Conservation (phyloP, 1,140 invertebrate genomes). For the Akabosia matsudoensis region DNA sequence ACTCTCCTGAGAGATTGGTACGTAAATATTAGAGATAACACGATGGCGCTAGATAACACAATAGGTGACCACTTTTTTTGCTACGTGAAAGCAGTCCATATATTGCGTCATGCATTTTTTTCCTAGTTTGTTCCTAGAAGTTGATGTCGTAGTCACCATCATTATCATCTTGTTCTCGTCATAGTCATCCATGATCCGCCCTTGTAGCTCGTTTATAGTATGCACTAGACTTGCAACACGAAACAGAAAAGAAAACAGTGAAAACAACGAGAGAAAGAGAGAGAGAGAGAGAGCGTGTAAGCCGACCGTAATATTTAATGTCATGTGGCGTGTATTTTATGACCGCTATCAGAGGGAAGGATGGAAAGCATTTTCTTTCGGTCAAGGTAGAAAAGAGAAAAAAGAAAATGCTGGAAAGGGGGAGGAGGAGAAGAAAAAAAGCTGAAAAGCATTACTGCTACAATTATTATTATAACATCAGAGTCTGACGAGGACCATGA, state of each 20-base stretch:
- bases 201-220: not conserved
- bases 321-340: constrained; percentile 19
- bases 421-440: not conserved
- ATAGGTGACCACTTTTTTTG: not conserved
- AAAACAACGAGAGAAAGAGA: not conserved
- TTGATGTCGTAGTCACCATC: not conserved
- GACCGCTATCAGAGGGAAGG: not conserved
- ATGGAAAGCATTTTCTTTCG: not conserved
- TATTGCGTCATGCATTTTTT: not conserved
- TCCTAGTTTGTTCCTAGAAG: not conserved
- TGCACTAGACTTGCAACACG: not conserved
- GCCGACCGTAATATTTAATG: constrained; percentile 14
- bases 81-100: too few relatives aligned
- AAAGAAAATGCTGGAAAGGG: not conserved
- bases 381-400: not conserved
- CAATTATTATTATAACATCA: constrained; percentile 13
- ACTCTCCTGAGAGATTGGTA: too few relatives aligned
- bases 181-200: constrained; percentile 10
- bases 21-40: not conserved
- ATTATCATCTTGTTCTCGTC: constrained; percentile 14
- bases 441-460: not conserved
- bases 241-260: not conserved
- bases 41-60: not conserved
- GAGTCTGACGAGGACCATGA: not conserved
- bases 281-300: not conserved